Base-by-base conservation (phyloP, 1,140 invertebrate genomes). In the Tetraneura akinire region DNA sequence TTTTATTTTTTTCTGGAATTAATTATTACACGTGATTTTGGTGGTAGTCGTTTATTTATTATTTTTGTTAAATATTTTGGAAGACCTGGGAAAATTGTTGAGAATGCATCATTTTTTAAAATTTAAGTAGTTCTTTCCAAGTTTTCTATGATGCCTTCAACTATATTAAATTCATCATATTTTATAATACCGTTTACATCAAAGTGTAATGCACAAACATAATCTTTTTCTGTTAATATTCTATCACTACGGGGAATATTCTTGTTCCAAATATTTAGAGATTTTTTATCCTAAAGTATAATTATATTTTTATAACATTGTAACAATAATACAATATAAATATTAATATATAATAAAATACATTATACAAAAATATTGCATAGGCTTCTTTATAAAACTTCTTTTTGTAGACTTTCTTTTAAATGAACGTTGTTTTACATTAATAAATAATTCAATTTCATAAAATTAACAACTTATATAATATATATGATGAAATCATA, bases 11-110 rank as follows among this genome's bases (percentile, higher is more conserved):
- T 53, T n/a, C 5, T 18, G n/a, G 18, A n/a, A n/a, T 21, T n/a
- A n/a, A n/a, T 53, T 53, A 9, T 16, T 18, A 18, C 3, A 18
- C 18, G 18, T 53, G n/a, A 53, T 53, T 53, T 53, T 53, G 18
- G 51, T 53, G 51, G 18, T 53, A 18, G 51, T n/a, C 51, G 51
- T n/a, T 53, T 53, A 8, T 3, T 6, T 21, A 53, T 8, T 18
- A 5, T 53, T 53, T 18, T 18, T 6, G 51, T 53, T 16, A 53
- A 53, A n/a, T 53, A 53, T 53, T 53, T 53, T 5, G 51, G 51
- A 53, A 53, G 18, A 53, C 51, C n/a, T 53, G 51, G 51, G n/a
- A 53, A 53, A n/a, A 53, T 53, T 53, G 51, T 53, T 53, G 51
- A 18, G n/a, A 53, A 4, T 21, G 51, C n/a, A 16, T n/a, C 51